phyloP scores from a whole-genome alignment of 2,113 vertebrate genomes.

The Athene noctua region DNA sequence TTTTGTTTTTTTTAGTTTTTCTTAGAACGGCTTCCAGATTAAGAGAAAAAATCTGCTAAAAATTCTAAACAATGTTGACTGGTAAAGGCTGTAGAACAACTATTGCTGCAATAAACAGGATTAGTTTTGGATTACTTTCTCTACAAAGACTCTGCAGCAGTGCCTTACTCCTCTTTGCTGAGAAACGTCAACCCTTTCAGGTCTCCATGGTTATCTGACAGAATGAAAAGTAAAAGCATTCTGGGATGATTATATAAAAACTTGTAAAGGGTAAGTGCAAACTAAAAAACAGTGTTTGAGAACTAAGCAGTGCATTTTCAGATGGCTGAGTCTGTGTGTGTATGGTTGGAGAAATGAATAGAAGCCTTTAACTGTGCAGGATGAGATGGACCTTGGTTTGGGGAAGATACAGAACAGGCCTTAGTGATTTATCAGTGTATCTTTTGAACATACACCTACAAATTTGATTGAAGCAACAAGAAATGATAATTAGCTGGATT shows the following conservation, averaged over 20 bases:
- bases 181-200: constrained; percentile 22
- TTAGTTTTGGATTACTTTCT: constrained; percentile 52
- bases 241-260: constrained; percentile 46
- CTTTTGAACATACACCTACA: background rate
- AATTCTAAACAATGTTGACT: background rate
- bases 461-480: background rate
- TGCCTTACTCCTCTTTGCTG: background rate
- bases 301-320: background rate
- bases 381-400: background rate
- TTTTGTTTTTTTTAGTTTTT: background rate
- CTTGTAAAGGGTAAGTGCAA: constrained; percentile 30
- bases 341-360: background rate
- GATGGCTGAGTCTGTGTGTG: background rate
- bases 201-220: constrained; percentile 62
- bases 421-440: background rate
- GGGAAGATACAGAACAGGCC: background rate
- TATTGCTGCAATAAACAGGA: constrained; percentile 47
- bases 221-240: constrained; percentile 49
- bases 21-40: background rate
- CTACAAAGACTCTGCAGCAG: background rate
- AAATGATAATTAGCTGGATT: background rate
- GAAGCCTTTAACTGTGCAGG: background rate
- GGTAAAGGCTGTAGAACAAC: background rate
- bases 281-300: background rate
- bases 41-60: background rate